phyloP scores from a whole-genome alignment of 2,888 invertebrate species.

The Amiota mariae region DNA sequence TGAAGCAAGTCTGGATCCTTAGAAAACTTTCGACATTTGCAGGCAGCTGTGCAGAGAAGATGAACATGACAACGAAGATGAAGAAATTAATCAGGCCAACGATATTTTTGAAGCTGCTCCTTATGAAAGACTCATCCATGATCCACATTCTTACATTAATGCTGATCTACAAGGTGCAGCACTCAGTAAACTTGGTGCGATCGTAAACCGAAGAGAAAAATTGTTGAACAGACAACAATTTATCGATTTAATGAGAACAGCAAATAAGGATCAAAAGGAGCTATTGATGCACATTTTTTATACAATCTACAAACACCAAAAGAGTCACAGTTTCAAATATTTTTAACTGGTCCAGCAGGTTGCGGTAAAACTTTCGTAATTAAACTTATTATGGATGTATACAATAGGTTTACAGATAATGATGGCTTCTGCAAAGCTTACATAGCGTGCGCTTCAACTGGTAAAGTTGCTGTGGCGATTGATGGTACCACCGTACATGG shows the following conservation, averaged over 20 bases:
- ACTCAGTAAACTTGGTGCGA: slow-evolving; percentile 25
- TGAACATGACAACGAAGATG: slow-evolving; percentile 12
- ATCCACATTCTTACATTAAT: slow-evolving; percentile 21
- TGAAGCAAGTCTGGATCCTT: too few species aligned
- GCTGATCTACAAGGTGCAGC: slow-evolving; percentile 28
- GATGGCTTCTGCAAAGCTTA: too few species aligned
- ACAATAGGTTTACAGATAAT: too few species aligned
- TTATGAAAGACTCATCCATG: slow-evolving; percentile 1
- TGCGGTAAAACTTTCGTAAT: not conserved
- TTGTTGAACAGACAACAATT: slow-evolving; percentile 28
- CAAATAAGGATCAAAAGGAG: too few species aligned
- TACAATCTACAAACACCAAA: not conserved
- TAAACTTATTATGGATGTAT: not conserved
- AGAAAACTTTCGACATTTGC: not conserved
- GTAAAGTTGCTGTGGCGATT: too few species aligned
- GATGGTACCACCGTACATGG: too few species aligned
- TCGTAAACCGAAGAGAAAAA: slow-evolving; percentile 33
- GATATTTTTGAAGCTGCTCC: slow-evolving; percentile 14
- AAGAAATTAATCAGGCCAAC: slow-evolving; percentile 3
- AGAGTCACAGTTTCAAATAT: not conserved
- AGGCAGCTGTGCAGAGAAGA: slow-evolving; percentile 11
- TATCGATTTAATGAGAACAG: slow-evolving; percentile 17
- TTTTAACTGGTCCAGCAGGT: not conserved
- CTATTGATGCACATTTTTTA: too few species aligned
- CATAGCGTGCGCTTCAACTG: too few species aligned